Conservation (phyloP, 2,113 vertebrate genomes). For the Sturnira hondurensis region DNA sequence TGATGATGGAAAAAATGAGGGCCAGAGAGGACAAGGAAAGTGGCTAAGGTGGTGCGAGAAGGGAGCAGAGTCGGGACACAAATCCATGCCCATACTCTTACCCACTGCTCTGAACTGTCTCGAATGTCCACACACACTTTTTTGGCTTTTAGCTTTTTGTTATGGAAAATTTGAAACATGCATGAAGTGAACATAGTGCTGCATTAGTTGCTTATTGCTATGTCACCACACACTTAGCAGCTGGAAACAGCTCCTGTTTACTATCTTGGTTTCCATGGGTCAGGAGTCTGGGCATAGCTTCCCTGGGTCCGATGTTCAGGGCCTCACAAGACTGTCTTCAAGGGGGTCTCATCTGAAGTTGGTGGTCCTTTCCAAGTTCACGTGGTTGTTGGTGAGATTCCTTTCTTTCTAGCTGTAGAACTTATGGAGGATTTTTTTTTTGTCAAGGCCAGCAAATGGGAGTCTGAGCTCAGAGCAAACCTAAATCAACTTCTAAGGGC, state of each 20-base stretch:
- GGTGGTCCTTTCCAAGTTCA: not conserved
- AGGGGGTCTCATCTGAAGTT: not conserved
- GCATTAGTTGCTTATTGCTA: not conserved
- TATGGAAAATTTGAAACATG: not conserved
- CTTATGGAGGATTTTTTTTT: not conserved
- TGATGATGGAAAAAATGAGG: not conserved
- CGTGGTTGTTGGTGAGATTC: not conserved
- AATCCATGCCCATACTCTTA: fast-evolving
- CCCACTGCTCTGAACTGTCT: not conserved
- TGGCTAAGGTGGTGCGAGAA: not conserved
- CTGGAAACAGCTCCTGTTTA: not conserved
- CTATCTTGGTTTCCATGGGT: not conserved
- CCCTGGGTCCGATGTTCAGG: not conserved
- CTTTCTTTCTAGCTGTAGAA: not conserved
- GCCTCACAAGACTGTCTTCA: not conserved
- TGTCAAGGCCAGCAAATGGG: not conserved
- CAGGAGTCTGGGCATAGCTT: not conserved
- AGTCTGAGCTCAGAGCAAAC: not conserved
- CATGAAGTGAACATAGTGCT: not conserved
- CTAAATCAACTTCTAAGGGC: not conserved
- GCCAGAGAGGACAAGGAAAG: not conserved
- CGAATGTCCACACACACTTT: not conserved
- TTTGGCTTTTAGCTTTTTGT: not conserved
- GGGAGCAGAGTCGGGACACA: not conserved
- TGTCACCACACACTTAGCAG: not conserved